These are phyloP conservation scores for Dipus sagitta DNA, from an alignment of 2,797 vertebrate species.

Conservation along the genomic window DNA sequence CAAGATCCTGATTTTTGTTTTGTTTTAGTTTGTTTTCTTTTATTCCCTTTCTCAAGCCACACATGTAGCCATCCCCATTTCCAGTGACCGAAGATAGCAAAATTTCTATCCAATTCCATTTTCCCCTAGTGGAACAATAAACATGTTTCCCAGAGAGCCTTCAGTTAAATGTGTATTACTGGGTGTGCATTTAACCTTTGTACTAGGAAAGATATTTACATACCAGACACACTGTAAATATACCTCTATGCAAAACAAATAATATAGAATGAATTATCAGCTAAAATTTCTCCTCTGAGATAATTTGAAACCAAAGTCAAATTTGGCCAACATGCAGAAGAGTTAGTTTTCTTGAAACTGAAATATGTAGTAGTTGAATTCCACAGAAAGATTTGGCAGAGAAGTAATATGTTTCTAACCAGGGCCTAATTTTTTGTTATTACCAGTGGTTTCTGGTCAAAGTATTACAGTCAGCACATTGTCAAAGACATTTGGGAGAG, in stretches of 20 bases:
- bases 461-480: constrained; percentile 82
- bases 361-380: constrained; percentile 74
- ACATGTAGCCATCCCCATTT: neutral
- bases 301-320: constrained; percentile 63
- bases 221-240: constrained; percentile 35
- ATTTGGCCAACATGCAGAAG: constrained; percentile 67
- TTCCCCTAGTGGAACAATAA: neutral
- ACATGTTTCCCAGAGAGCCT: neutral
- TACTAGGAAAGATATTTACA: constrained; percentile 46
- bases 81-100: neutral
- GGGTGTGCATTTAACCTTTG: neutral
- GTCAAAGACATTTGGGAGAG: constrained; percentile 70
- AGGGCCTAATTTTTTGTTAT: constrained; percentile 80
- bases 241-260: constrained; percentile 71
- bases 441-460: constrained; percentile 80
- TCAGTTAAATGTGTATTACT: neutral
- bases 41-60: neutral
- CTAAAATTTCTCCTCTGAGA: constrained; percentile 61
- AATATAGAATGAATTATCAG: constrained; percentile 67
- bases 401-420: constrained; percentile 77
- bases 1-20: neutral
- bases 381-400: constrained; percentile 73
- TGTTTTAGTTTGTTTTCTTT: neutral
- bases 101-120: neutral
- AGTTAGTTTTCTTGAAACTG: constrained; percentile 70